These are phyloP conservation scores for Clarias platycephalus DNA, from an alignment of 2,797 vertebrate species.

Conservation along the genomic window DNA sequence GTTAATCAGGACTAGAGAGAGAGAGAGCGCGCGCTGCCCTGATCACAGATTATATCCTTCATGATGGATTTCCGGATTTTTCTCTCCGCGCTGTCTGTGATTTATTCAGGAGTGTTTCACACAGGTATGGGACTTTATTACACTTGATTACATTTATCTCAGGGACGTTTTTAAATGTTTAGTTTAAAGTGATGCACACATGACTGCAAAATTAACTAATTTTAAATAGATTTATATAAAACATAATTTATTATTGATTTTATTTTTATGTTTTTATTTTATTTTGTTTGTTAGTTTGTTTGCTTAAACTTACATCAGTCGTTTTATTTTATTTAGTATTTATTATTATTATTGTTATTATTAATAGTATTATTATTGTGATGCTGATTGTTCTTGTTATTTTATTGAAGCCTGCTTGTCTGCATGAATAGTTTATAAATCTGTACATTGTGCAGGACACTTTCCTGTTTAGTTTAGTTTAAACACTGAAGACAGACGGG, in stretches of 20 bases:
- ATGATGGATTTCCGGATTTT: constrained; percentile 82
- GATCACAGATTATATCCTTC: constrained; percentile 1
- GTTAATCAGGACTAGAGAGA: background rate
- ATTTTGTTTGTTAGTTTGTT: no score
- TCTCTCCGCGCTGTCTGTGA: constrained; percentile 76
- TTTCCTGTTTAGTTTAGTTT: background rate
- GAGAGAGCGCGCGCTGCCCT: no score
- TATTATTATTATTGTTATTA: no score
- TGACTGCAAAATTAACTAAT: no score
- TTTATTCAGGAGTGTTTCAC: constrained; percentile 64
- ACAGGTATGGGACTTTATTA: constrained; percentile 67
- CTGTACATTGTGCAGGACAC: background rate
- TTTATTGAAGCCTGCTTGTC: no score
- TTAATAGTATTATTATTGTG: no score
- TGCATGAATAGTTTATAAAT: background rate
- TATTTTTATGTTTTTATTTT: no score
- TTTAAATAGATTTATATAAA: no score
- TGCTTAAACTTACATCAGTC: no score
- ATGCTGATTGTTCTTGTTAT: background rate
- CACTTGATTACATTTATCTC: background rate
- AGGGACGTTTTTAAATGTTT: background rate
- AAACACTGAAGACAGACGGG: no score
- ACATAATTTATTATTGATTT: no score
- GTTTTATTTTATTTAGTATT: no score
- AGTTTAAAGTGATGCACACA: background rate